Base-by-base conservation (phyloP, 2,888 invertebrate species). In the Nipponacmea schrenckii region DNA sequence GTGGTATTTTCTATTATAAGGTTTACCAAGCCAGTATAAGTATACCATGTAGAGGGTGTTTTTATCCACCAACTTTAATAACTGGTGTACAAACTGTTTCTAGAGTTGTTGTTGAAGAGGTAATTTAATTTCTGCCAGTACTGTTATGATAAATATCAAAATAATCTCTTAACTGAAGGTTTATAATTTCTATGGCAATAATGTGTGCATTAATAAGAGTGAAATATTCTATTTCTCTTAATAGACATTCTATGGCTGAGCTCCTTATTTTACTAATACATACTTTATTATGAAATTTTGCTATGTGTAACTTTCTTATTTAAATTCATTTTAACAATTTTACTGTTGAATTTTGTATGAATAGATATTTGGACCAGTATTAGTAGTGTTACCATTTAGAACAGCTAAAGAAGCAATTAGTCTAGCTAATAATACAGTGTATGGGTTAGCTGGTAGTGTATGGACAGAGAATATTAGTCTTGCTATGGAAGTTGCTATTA, bases 391-490 rank as follows among this genome's bases (percentile, higher is more conserved):
- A 10, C 88, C 91, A 24, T 91, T 91, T 84, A 87, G 92, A 70
- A 91, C 91, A 39, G 89, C 91, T 3, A 91, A 91, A 78, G 92
- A 92, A 85, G 91, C 91, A n/a, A 86, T 91, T 1, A 83, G 87
- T 48, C 85, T 92, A 64, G 90, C 91, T 31, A 92, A 92, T 84
- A 91, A 91, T 83, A 87, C 88, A 17, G 87, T 89, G 62, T 90
- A 90, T 81, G 91, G 91, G 7, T 84, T 91, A 12, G 91, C 89
- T 15, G 90, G 90, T 3, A 91, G 91, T 73, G 88, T 92, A 39
- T 92, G 92, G 91, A 90, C 91, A 2, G 91, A 92, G 87, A 91
- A 90, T 80, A 82, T 90, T 62, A 88, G 90, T 48, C 81, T 92
- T 27, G 90, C 90, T 1, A 86, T 92, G 80, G 92, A 92, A 86